Percentiles rank a stretch among this genome's conserved stretches.
Conservation (phyloP, 2,113 vertebrate genomes). For the Vicugna pacos region DNA sequence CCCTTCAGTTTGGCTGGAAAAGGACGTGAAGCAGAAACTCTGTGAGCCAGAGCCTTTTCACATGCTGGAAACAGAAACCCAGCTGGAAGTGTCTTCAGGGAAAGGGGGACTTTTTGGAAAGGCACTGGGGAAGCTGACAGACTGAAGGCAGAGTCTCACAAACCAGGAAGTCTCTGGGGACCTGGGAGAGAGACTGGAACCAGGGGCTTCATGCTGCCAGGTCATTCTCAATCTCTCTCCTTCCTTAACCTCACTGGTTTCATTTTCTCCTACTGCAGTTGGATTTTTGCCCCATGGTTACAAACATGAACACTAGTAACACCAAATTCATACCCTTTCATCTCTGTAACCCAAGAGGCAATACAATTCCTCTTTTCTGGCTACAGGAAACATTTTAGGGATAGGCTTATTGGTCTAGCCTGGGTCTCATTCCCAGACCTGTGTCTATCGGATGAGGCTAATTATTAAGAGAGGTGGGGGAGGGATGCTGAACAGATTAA, state of each 20-base stretch:
- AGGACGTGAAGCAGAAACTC: background rate
- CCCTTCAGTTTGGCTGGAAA: background rate
- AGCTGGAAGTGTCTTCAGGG: background rate
- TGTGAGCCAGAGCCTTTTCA: background rate
- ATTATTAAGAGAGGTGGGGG: background rate
- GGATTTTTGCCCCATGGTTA: background rate
- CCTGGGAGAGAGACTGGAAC: background rate
- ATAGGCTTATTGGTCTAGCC: too few relatives aligned
- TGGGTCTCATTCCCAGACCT: background rate
- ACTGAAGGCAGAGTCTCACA: background rate
- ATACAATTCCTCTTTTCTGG: constrained; percentile 14
- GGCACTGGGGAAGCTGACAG: background rate
- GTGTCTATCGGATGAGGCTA: background rate
- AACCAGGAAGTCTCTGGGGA: background rate
- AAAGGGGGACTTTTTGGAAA: background rate
- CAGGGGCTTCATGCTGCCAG: background rate
- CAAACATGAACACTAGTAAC: background rate
- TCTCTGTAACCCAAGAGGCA: background rate
- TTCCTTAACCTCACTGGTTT: background rate
- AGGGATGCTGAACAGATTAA: background rate
- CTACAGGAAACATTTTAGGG: background rate
- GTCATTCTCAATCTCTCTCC: background rate
- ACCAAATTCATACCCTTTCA: background rate
- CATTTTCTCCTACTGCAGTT: background rate
- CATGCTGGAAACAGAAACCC: background rate